phyloP scores from a whole-genome alignment of 2,113 vertebrate species.

The Canis aureus region DNA sequence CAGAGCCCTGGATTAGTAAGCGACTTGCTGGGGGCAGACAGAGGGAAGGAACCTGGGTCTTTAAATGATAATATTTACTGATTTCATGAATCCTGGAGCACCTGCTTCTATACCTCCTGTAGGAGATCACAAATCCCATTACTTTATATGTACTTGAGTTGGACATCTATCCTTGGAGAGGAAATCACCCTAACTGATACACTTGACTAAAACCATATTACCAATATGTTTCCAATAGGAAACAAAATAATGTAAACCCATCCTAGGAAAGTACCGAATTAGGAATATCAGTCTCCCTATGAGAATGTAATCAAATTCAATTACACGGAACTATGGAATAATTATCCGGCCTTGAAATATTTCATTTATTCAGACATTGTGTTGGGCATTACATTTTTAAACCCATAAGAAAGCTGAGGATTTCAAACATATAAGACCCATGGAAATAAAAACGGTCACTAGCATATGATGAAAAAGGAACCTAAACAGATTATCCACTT shows the following conservation, averaged over 20 bases:
- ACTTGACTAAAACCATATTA: not conserved
- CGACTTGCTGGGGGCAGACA: not conserved
- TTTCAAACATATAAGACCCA: not conserved
- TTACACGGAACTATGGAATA: not conserved
- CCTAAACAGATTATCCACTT: not conserved
- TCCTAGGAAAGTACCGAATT: not conserved
- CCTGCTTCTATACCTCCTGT: not conserved
- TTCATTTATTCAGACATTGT: not conserved
- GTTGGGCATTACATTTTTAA: not conserved
- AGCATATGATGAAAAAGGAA: not conserved
- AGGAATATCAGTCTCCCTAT: not conserved
- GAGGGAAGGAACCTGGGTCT: not conserved
- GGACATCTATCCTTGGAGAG: not conserved
- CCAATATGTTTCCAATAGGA: not conserved
- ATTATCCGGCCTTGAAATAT: not conserved
- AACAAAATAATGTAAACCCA: not conserved
- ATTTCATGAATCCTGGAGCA: not conserved
- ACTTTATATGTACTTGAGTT: not conserved
- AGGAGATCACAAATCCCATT: not conserved
- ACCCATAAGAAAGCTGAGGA: not conserved
- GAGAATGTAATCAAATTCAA: constrained; percentile 4
- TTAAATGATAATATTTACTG: not conserved
- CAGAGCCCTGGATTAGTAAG: not conserved
- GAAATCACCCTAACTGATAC: not conserved
- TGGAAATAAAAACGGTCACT: not conserved